Base-by-base conservation (phyloP, 2,797 vertebrate genomes). In the Zalophus californianus region DNA sequence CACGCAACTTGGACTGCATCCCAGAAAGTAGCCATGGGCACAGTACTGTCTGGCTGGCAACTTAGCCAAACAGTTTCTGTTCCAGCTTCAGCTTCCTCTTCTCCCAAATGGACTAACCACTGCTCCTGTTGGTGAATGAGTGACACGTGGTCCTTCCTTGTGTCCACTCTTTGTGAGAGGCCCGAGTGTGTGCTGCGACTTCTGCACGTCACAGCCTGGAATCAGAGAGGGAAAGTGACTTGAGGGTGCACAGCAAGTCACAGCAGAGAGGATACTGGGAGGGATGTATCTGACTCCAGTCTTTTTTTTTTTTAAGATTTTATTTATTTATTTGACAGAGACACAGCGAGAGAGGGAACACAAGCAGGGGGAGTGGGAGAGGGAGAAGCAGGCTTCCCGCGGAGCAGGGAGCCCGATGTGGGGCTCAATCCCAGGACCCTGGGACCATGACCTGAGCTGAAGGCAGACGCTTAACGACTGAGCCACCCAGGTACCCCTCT, bases 111-210 rank as follows among this genome's bases (percentile, higher is more conserved):
- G n/a, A 16, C 15, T 7, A 16, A 5, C 12, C 16, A 13, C 7
- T 2, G 1, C 21, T 48, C 9, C 25, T 1, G 32, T 14, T 16
- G 7, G 44, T 7, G 10, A 7, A 23, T 7, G 16, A 56, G 4
- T 0, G 23, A 73, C 44, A 16, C 14, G 5, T 3, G 48, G 16
- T 15, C 25, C 2, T 25, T n/a, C 64, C 23, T 21, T 6, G n/a
- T 38, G 21, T 44, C 44, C 7, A 23, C 27, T 62, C 16, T 13
- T n/a, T 7, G 9, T 1, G 7, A 15, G 27, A 9, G 52, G 72
- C 48, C 44, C 54, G 12, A 10, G 54, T 0, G 0, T 21, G 35
- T n/a, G 21, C 54, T 11, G 25, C 10, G 14, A 12, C 3, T 52
- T 32, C 41, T 18, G 23, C 15, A 3, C 54, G 5, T 25, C 9